Evolutionary conservation across 2,113 vertebrate species (phyloP).

Genomic region (Tragelaphus strepsiceros): DNA sequence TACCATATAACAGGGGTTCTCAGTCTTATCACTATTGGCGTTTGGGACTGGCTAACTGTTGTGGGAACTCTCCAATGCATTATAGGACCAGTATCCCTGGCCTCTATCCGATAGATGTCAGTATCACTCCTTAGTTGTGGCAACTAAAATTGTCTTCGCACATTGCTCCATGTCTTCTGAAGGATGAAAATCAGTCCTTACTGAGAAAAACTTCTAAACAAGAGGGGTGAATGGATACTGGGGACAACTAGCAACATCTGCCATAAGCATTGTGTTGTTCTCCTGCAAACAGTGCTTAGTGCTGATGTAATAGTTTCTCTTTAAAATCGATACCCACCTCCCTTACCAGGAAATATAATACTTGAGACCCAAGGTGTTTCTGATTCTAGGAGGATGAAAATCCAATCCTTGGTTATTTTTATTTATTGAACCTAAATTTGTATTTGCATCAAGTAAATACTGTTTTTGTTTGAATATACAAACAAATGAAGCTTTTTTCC

Average conservation of each 20-base stretch:
- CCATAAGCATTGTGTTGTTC: not conserved
- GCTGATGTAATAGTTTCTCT: not conserved
- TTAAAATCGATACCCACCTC: not conserved
- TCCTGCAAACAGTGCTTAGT: not conserved
- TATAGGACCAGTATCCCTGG: not conserved
- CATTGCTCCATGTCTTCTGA: not conserved
- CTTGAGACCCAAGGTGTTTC: not conserved
- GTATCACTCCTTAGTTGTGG: not conserved
- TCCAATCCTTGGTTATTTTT: not conserved
- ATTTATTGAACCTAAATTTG: not conserved
- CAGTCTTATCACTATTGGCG: not conserved
- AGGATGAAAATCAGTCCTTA: not conserved
- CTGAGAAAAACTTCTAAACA: not conserved
- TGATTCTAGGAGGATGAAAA: not conserved
- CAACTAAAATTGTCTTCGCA: not conserved
- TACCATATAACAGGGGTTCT: not conserved
- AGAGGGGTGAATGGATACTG: not conserved
- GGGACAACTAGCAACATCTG: not conserved
- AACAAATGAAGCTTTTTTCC: not conserved
- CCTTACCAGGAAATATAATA: not conserved
- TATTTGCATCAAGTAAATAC: slow-evolving; percentile 7
- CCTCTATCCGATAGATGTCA: not conserved
- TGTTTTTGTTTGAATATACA: not conserved
- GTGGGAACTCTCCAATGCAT: not conserved
- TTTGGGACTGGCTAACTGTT: not conserved